These are phyloP conservation scores for Paramuricea clavata DNA, from an alignment of 92 coral and sea anemone species.

Conservation along the genomic window DNA sequence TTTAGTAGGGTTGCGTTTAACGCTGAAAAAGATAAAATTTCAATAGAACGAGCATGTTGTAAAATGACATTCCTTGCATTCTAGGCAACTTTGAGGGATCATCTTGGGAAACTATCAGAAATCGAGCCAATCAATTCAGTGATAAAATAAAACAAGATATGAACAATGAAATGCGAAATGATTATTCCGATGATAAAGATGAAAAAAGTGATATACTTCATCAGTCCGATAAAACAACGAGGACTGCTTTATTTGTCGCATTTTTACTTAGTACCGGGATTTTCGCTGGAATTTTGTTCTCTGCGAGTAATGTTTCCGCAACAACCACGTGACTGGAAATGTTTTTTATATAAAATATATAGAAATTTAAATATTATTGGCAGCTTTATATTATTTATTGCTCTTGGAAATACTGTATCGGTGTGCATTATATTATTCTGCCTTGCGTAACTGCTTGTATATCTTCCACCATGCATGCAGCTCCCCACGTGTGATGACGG, in stretches of 20 bases:
- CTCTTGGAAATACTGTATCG: no score
- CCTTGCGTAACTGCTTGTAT: no score
- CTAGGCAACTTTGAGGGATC: slow-evolving; percentile 56
- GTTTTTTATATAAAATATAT: no score
- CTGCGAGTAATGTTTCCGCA: background rate
- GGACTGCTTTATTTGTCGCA: slow-evolving; percentile 35
- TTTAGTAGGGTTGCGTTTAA: background rate
- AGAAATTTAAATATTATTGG: no score
- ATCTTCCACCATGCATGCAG: no score
- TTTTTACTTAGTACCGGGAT: slow-evolving; percentile 47
- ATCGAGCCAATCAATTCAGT: slow-evolving; percentile 37
- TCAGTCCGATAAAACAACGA: slow-evolving; percentile 43
- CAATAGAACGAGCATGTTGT: background rate
- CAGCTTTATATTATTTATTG: no score
- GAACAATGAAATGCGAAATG: slow-evolving; percentile 20
- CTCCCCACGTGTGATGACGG: no score
- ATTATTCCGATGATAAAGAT: slow-evolving; percentile 34
- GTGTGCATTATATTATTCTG: no score
- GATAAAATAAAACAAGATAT: slow-evolving; percentile 52
- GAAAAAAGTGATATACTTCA: slow-evolving; percentile 39
- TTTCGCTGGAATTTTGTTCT: slow-evolving; percentile 34
- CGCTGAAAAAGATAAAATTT: background rate
- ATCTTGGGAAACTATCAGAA: slow-evolving; percentile 49
- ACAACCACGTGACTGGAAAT: no score
- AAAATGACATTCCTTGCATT: slow-evolving; percentile 25